Base-by-base conservation (phyloP, 2,888 invertebrate genomes). In the Ptilodon capucinus region DNA sequence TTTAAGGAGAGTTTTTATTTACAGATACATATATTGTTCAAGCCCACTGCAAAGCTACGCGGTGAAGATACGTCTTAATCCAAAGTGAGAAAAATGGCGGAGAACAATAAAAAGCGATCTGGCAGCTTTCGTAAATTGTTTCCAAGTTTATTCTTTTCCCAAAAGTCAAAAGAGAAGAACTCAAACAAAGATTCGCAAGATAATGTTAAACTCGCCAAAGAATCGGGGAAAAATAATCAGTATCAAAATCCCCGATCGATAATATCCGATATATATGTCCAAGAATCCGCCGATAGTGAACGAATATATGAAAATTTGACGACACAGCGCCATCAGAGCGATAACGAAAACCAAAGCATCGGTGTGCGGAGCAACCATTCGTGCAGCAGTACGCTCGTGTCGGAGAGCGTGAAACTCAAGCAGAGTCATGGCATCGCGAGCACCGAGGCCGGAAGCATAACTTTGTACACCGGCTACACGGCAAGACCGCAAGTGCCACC, bases 221-320 rank as follows among this genome's bases (percentile, higher is more conserved):
- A 77, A 44, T 56, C 71, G 21, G 49, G 60, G 40, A 72, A 67
- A 55, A 69, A 68, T 51, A 87, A 89, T 70, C 81, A 82, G 53
- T 87, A 89, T 71, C 81, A 85, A 51, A 81, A 74, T 61, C 84
- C 85, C 46, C 79, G 77, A 53, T 47, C 64, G 61, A 71, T 76
- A 58, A 81, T 64, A 64, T 64, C 68, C 40, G 79, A 77, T 60
- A 76, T 70, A 50, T 60, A 60, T 47, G 59, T 46, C 40, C 54
- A 71, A 60, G 55, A 53, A 53, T 45, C 52, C n/a, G 61, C 59
- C 47, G 74, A 73, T 65, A 73, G 65, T 52, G 84, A 86, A 60
- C 72, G 82, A 56, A 83, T 88, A 61, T 90, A 90, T 60, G 90
- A 90, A 79, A 90, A 90, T 60, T 74, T 90, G 58, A 67, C 81